phyloP scores from a whole-genome alignment of 2,113 vertebrate genomes.

The Lasiurus cinereus region DNA sequence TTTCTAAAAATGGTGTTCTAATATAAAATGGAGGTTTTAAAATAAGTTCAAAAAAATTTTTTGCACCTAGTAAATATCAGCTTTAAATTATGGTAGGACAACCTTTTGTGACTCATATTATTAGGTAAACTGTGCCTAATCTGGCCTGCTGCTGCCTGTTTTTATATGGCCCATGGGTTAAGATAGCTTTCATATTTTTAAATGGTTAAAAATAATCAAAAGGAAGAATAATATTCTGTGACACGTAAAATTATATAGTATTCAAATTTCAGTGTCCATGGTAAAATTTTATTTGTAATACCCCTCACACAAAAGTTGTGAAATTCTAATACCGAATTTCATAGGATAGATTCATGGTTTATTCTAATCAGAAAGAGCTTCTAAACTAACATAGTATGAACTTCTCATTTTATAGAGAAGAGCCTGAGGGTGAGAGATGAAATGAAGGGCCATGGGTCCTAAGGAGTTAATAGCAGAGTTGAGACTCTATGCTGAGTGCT shows the following conservation, averaged over 20 bases:
- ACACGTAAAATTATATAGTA: background rate
- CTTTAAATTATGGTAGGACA: slow-evolving; percentile 1
- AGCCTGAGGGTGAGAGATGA: background rate
- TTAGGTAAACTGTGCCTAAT: slow-evolving; percentile 10
- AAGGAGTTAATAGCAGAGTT: background rate
- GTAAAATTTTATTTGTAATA: slow-evolving; percentile 27
- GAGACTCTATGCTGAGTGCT: background rate
- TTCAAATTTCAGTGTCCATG: slow-evolving; percentile 32
- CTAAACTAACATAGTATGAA: background rate
- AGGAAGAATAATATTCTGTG: slow-evolving; percentile 12
- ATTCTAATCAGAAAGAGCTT: background rate
- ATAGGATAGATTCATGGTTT: background rate
- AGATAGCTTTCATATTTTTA: slow-evolving; percentile 9
- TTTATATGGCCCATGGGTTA: background rate
- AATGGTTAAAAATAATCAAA: slow-evolving; percentile 46
- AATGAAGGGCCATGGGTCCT: background rate
- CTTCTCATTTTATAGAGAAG: background rate
- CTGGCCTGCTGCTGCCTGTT: background rate
- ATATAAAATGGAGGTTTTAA: background rate
- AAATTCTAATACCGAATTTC: slow-evolving; percentile 46
- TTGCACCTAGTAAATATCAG: slow-evolving; percentile 11
- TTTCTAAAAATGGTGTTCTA: slow-evolving; percentile 22
- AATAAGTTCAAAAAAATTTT: slow-evolving; percentile 28
- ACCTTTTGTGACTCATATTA: slow-evolving; percentile 8
- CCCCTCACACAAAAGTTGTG: background rate